Conservation (phyloP, 2,888 invertebrate genomes). For the Apotomis turbidana region DNA sequence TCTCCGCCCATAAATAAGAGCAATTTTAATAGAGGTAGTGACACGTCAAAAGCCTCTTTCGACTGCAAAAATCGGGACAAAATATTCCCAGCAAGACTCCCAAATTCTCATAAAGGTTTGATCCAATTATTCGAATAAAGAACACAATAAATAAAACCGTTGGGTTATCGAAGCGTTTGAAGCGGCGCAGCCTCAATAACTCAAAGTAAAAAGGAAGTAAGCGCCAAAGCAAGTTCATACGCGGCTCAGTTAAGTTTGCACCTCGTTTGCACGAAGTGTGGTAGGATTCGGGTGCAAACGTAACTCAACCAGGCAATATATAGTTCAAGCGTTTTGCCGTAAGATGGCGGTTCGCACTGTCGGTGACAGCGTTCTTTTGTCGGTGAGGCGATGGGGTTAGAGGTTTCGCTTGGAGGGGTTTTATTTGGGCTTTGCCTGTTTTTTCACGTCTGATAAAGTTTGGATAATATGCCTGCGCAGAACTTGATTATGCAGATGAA, state of each 20-base stretch:
- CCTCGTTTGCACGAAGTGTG: not conserved
- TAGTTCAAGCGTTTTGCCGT: not conserved
- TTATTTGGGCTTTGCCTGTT: conserved; percentile 8
- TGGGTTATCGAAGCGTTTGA: conserved; percentile 28
- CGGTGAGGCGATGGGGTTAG: conserved; percentile 16
- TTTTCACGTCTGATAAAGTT: conserved; percentile 22
- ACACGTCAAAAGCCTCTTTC: not conserved
- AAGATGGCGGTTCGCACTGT: not conserved
- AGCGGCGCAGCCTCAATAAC: not conserved
- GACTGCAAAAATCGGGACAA: not conserved
- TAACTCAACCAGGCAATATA: not conserved
- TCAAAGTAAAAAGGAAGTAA: not conserved
- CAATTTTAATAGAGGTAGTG: too few species aligned
- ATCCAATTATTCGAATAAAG: conserved; percentile 33
- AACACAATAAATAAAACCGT: conserved; percentile 32
- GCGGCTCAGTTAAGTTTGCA: not conserved
- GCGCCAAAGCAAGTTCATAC: not conserved
- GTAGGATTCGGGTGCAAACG: not conserved
- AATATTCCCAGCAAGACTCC: not conserved
- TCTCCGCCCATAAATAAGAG: too few species aligned
- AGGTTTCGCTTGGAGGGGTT: conserved; percentile 13
- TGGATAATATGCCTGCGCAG: not conserved
- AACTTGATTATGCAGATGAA: not conserved
- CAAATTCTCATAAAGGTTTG: not conserved
- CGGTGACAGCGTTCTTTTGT: conserved; percentile 14